Evolutionary conservation across 2,113 vertebrate genomes (phyloP).

Genomic region (Hepsetus odoe): DNA sequence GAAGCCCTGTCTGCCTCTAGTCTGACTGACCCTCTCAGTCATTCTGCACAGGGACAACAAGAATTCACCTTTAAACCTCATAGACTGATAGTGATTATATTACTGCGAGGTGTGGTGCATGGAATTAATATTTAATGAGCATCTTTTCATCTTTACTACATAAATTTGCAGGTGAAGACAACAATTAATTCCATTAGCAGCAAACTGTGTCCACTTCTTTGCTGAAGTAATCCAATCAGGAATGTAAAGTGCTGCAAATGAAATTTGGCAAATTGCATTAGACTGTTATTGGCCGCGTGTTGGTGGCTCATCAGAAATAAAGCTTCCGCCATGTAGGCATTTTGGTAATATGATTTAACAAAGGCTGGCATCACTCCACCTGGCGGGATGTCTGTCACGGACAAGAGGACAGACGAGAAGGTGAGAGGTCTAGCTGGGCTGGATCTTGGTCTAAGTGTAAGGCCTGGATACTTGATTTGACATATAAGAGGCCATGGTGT

Average conservation of each 20-base stretch:
- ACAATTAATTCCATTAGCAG: slow-evolving; percentile 75
- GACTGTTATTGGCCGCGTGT: slow-evolving; percentile 54
- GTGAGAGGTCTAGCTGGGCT: background rate
- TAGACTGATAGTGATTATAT: slow-evolving; percentile 46
- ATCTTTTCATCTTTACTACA: slow-evolving; percentile 50
- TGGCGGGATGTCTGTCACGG: slow-evolving; percentile 26
- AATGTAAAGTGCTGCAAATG: slow-evolving; percentile 76
- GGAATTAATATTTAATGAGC: slow-evolving; percentile 66
- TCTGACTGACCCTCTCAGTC: background rate
- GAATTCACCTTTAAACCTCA: slow-evolving; percentile 14
- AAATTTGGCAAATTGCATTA: slow-evolving; percentile 74
- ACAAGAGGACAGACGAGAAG: slow-evolving; percentile 40
- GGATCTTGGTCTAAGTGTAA: background rate
- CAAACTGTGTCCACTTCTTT: slow-evolving; percentile 68
- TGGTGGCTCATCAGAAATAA: slow-evolving; percentile 52
- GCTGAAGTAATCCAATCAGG: slow-evolving; percentile 75
- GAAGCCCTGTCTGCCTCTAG: background rate
- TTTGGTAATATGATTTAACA: slow-evolving; percentile 53
- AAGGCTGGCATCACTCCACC: slow-evolving; percentile 37
- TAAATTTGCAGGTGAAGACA: slow-evolving; percentile 60
- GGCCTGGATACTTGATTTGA: background rate
- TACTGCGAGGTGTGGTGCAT: slow-evolving; percentile 11
- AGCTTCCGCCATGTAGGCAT: slow-evolving; percentile 49
- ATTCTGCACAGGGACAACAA: background rate
- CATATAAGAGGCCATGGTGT: background rate